Evolutionary conservation across 2,797 vertebrate genomes (phyloP), one percentile per base, ranked within the genome.

Genomic region (Spinus olivaceus): DNA sequence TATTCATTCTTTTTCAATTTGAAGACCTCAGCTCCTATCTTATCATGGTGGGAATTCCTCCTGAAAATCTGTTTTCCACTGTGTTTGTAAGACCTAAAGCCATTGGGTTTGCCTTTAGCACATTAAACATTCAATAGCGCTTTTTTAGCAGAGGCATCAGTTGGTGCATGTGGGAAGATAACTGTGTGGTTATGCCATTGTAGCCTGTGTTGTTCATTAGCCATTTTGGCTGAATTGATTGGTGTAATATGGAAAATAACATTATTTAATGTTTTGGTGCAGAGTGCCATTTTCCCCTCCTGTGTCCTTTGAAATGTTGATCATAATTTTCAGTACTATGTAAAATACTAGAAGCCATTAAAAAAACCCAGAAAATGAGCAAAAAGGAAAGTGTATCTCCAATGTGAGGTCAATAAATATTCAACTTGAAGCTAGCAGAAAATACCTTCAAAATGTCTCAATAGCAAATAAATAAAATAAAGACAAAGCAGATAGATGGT

Each of bases 401-500:
- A 88, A 14, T 33, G n/a, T 61, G 9, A 11, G 14, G 57, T 54
- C 69, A 54, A 46, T 73, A 64, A 90, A 78, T 81, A 82, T 4
- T 44, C 64, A 82, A 61, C 51, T 25, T 71, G 61, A 73, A 83
- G 46, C 10, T 63, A 69, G 61, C 13, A 81, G 50, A 83, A 91
- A 76, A 86, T 72, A 74, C 25, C 61, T 39, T 65, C 4, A 6
- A 50, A 92, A 65, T 74, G 50, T 60, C 47, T 81, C 32, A 39
- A 19, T 23, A 84, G 78, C 21, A 85, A 83, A 63, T 81, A 83
- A 93, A 91, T 73, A 76, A 81, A 73, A 13, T 8, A 42, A 63
- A n/a, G 46, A 28, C 53, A 69, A 83, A 92, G 35, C 88, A 92
- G 89, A 67, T 95, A 92, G 89, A 67, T 95, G 79, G 76, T 63